Evolutionary conservation across 2,888 invertebrate genomes (phyloP).

Genomic region (Monoplex corrugatus): DNA sequence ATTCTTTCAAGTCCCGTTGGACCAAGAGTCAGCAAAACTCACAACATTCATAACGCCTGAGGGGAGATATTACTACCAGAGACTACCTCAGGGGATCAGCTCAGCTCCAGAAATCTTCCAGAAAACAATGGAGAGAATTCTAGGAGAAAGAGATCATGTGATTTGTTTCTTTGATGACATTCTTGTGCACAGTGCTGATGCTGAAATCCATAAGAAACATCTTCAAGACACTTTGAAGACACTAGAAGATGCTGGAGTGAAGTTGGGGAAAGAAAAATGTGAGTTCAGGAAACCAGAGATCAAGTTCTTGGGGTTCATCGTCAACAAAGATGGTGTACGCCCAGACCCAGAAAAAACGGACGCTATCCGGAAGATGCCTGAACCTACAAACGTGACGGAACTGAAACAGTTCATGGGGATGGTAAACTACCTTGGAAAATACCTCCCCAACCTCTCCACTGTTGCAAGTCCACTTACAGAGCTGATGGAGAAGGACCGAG

Average conservation of each 20-base stretch:
- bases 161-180: neutral
- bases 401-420: neutral
- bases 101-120: neutral
- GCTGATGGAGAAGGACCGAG: slow-evolving; percentile 5
- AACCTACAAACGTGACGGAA: neutral
- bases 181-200: slow-evolving; percentile 54
- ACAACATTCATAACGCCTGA: slow-evolving; percentile 40
- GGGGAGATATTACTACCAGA: neutral
- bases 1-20: neutral
- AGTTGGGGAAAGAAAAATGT: neutral
- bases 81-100: neutral
- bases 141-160: neutral
- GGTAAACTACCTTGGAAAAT: neutral
- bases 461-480: neutral
- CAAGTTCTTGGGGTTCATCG: neutral
- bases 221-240: neutral
- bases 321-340: neutral
- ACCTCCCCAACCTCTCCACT: neutral
- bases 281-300: neutral
- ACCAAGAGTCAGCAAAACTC: slow-evolving; percentile 17
- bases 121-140: neutral
- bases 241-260: too few species aligned
- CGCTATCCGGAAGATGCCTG: neutral
- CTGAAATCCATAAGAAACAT: neutral
- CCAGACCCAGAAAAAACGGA: neutral